Evolutionary conservation across 2,888 invertebrate genomes (phyloP).

Genomic region (Ichneumon xanthorius): DNA sequence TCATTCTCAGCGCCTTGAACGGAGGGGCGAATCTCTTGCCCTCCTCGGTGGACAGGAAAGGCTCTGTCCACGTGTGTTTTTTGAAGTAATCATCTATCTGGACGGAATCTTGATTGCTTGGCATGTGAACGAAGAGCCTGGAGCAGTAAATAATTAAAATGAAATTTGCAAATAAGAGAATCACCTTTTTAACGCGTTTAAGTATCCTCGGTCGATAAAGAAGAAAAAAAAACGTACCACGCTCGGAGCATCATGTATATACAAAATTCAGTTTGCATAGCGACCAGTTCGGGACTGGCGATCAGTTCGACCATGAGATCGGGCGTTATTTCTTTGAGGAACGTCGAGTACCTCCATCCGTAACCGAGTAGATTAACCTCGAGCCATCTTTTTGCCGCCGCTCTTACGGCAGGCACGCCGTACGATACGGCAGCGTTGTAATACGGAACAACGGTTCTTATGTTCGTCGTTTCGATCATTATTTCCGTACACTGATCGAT

Average conservation of each 20-base stretch:
- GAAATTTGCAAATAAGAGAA: not conserved
- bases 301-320: constrained; percentile 89
- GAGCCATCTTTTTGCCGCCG: constrained; percentile 89
- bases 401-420: constrained; percentile 88
- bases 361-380: constrained; percentile 89
- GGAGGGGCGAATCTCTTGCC: constrained; percentile 88
- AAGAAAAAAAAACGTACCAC: constrained; percentile 85
- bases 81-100: constrained; percentile 81
- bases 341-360: constrained; percentile 86
- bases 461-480: constrained; percentile 91
- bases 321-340: constrained; percentile 88
- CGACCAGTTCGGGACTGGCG: constrained; percentile 88
- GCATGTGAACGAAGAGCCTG: constrained; percentile 80
- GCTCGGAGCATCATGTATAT: constrained; percentile 90
- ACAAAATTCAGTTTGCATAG: constrained; percentile 92
- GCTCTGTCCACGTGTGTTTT: constrained; percentile 82
- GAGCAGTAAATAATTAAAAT: constrained; percentile 4
- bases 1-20: constrained; percentile 88
- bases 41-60: constrained; percentile 87
- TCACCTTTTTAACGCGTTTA: not conserved
- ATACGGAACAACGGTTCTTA: constrained; percentile 89
- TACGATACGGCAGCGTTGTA: constrained; percentile 90
- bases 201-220: not conserved
- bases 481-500: constrained; percentile 91
- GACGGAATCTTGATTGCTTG: constrained; percentile 75